Conservation (phyloP, 2,113 vertebrate genomes). For the Channa argus region DNA sequence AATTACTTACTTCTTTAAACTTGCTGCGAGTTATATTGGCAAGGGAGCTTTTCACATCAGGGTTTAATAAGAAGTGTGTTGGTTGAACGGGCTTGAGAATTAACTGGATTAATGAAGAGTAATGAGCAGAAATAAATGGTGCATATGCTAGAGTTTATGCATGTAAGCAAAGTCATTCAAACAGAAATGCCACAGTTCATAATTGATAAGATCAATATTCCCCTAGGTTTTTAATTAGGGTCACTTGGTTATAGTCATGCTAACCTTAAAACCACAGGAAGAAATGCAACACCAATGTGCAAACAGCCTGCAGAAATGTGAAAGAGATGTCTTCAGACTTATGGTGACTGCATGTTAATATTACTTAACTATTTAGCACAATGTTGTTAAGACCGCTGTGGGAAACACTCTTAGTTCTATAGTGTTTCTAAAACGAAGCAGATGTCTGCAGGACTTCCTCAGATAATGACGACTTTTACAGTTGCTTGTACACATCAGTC, state of each 20-base stretch:
- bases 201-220: background rate
- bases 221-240: background rate
- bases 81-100: background rate
- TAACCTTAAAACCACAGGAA: conserved; percentile 13
- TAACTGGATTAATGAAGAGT: conserved; percentile 16
- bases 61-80: conserved; percentile 17
- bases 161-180: background rate
- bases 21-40: background rate
- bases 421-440: background rate
- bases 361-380: background rate
- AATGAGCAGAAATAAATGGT: conserved; percentile 4
- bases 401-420: background rate
- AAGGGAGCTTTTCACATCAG: conserved; percentile 1
- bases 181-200: background rate
- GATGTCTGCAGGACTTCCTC: background rate
- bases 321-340: background rate
- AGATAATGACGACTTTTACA: background rate
- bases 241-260: background rate
- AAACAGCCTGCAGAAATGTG: conserved; percentile 1
- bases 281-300: background rate
- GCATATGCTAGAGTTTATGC: background rate
- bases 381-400: background rate
- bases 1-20: conserved; percentile 17
- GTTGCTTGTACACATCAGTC: background rate
- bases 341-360: background rate